Conservation (phyloP, 1,140 invertebrate species). For the Proctacanthus coquilletti region DNA sequence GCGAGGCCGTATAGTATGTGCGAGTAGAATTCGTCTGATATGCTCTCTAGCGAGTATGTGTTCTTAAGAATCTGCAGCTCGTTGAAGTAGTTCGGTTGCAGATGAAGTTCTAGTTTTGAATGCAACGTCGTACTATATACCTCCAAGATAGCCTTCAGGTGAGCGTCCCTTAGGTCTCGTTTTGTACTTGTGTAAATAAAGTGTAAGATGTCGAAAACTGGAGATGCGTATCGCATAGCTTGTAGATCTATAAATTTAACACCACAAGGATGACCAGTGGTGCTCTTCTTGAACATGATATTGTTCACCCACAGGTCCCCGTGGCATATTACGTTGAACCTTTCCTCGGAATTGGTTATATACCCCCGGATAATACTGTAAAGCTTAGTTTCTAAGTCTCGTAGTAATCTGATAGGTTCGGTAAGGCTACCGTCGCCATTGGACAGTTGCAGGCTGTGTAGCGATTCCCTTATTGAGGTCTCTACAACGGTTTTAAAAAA, state of each 20-base stretch:
- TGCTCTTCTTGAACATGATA: conserved; percentile 24
- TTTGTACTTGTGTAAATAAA: conserved; percentile 27
- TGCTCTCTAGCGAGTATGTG: conserved; percentile 16
- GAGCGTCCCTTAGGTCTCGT: conserved; percentile 16
- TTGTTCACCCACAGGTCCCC: conserved; percentile 32
- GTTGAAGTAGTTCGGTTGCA: conserved; percentile 7
- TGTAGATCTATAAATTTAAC: conserved; percentile 38
- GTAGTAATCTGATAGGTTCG: conserved; percentile 16
- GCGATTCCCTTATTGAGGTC: conserved; percentile 21
- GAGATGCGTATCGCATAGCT: conserved; percentile 33
- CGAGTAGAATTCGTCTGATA: conserved; percentile 19
- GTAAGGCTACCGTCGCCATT: conserved; percentile 19
- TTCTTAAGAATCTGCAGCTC: conserved; percentile 12
- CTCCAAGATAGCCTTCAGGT: conserved; percentile 19
- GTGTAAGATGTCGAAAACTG: conserved; percentile 33
- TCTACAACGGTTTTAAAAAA: conserved; percentile 22
- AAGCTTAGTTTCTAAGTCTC: conserved; percentile 13
- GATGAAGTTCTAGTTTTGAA: conserved; percentile 13
- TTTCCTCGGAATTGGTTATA: conserved; percentile 14
- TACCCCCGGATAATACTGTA: conserved; percentile 15
- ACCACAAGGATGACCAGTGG: conserved; percentile 8
- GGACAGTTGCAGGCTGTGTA: conserved; percentile 18
- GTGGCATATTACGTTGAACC: conserved; percentile 27
- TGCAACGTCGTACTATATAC: conserved; percentile 15
- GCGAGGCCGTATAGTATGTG: conserved; percentile 25